phyloP scores from a whole-genome alignment of 1,140 invertebrate genomes.

The Calephelis nemesis region DNA sequence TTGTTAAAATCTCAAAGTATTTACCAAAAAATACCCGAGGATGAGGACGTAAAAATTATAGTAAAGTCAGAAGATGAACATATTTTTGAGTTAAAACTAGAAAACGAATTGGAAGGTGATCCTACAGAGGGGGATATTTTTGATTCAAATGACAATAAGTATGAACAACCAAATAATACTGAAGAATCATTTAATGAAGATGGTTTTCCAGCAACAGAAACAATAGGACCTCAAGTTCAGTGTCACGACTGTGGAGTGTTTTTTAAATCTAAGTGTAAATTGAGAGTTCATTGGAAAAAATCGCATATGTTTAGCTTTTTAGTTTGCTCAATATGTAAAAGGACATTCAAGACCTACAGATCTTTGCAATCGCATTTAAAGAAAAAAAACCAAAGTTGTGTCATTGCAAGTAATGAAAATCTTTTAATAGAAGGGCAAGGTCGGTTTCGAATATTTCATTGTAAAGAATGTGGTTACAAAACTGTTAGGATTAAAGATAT shows the following conservation, averaged over 20 bases:
- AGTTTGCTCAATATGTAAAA: slow-evolving; percentile 51
- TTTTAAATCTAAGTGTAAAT: slow-evolving; percentile 66
- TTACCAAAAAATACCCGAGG: background rate
- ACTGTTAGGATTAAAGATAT: slow-evolving; percentile 48
- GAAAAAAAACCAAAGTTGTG: slow-evolving; percentile 37
- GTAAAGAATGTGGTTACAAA: slow-evolving; percentile 52
- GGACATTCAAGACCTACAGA: slow-evolving; percentile 52
- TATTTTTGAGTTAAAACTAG: background rate
- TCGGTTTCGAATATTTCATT: slow-evolving; percentile 48
- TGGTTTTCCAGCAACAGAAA: slow-evolving; percentile 12
- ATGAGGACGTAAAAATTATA: background rate
- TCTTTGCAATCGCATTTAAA: slow-evolving; percentile 49
- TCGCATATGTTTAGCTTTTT: slow-evolving; percentile 42
- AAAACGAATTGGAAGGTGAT: background rate
- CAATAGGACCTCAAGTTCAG: slow-evolving; percentile 32
- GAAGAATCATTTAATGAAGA: background rate
- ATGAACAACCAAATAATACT: background rate
- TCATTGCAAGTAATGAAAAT: slow-evolving; percentile 25
- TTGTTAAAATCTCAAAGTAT: background rate
- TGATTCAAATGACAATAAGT: background rate
- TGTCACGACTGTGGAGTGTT: slow-evolving; percentile 57
- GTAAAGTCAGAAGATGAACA: background rate
- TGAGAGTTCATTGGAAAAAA: slow-evolving; percentile 64
- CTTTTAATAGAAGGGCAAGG: slow-evolving; percentile 54
- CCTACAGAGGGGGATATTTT: background rate